Percentiles rank a stretch among this genome's conserved stretches.
Evolutionary conservation across 2,888 invertebrate genomes (phyloP).

Genomic region (Himalopsyche japonica): DNA sequence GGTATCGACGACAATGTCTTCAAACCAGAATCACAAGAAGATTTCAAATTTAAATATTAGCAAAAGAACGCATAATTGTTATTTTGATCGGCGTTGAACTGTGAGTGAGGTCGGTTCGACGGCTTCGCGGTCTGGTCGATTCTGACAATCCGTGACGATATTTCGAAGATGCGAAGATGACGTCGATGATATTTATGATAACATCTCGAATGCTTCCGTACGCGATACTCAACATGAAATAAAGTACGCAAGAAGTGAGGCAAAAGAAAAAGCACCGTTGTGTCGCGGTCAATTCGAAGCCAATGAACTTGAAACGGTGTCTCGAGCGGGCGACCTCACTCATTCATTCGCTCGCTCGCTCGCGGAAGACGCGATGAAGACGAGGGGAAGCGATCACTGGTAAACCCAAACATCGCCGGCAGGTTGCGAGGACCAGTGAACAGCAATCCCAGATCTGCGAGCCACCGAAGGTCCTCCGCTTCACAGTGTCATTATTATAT

Average conservation of each 20-base stretch:
- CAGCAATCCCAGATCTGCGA: background rate
- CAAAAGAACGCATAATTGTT: too few species aligned
- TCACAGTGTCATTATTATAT: too few species aligned
- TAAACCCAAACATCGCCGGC: background rate
- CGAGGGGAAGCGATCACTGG: background rate
- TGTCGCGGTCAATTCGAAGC: background rate
- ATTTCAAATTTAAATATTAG: too few species aligned
- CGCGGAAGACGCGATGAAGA: background rate
- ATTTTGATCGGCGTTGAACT: too few species aligned
- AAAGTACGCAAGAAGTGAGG: background rate
- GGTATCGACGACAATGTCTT: background rate
- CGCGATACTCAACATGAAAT: background rate
- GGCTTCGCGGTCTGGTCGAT: too few species aligned
- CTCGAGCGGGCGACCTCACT: background rate
- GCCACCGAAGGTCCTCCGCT: background rate
- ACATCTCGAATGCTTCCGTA: background rate
- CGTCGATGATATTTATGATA: background rate
- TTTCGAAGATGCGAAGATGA: too few species aligned
- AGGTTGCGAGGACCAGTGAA: background rate
- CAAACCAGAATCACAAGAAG: too few species aligned
- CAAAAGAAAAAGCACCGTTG: slow-evolving; percentile 15
- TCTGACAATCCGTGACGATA: too few species aligned
- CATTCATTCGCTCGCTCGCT: too few species aligned
- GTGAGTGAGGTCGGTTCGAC: too few species aligned
- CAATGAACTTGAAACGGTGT: slow-evolving; percentile 39